Base-by-base conservation (phyloP, 2,797 vertebrate species). In the Sebastiscus tertius region DNA sequence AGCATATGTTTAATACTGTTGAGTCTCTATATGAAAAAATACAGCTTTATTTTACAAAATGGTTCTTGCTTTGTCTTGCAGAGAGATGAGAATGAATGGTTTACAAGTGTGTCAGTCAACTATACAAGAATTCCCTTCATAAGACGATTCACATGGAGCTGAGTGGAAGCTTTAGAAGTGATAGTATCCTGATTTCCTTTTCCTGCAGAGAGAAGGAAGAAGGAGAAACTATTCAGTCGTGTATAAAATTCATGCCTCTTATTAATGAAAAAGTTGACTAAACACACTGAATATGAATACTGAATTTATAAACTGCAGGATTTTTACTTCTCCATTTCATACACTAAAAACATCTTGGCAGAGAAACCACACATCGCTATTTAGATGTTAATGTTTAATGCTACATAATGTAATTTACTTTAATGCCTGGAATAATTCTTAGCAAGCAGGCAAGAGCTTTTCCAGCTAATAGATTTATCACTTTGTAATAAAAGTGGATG, bases 1-100 rank as follows among this genome's bases (percentile, higher is more conserved):
- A 96, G 95, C 96, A 96, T 93, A 95, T 93, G 93, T 95, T 95
- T 95, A 95, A 96, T 96, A 96, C 95, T 95, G 95, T 96, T 90
- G 91, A 94, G 93, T 95, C 95, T 96, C 90, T 96, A 97, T 97
- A 96, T 97, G 96, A 96, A 97, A 97, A 98, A 98, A 98, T 97
- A 98, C 96, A 98, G 95, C 97, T 95, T 96, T 94, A 95, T 96
- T 97, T 97, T 94, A 94, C 95, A 97, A 97, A 95, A 96, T 93
- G 95, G 95, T 95, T 95, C 86, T 91, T 91, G 94, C 77, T 85
- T 94, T 92, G 84, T 85, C 81, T 90, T 89, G 79, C 79, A 42
- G 80, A 79, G 93, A 92, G 87, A 88, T 85, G 91, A 91, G 76
- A 88, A 77, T 88, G 88, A 85, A 86, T 90, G 93, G 84, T 93